These are phyloP conservation scores for Fabriciana adippe DNA, from an alignment of 2,888 invertebrate genomes.

Conservation along the genomic window DNA sequence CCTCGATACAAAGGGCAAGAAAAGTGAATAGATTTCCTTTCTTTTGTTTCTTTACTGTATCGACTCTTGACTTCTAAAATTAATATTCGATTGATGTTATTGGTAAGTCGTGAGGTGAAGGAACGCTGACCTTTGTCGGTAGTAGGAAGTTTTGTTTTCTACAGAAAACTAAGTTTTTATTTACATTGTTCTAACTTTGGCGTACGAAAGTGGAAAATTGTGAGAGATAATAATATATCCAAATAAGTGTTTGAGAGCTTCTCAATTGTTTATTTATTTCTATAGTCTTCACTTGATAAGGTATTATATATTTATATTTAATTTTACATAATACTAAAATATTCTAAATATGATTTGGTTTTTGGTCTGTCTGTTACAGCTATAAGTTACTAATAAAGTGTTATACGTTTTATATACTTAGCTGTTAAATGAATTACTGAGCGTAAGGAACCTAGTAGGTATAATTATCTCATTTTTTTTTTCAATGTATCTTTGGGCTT, in stretches of 20 bases:
- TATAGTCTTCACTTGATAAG: background rate
- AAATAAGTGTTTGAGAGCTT: slow-evolving; percentile 4
- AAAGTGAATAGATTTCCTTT: slow-evolving; percentile 49
- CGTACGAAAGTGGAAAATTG: background rate
- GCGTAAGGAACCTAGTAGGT: too few species aligned
- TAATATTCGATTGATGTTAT: slow-evolving; percentile 63
- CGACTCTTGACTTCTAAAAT: slow-evolving; percentile 54
- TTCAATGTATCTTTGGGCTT: too few species aligned
- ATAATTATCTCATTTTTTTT: too few species aligned
- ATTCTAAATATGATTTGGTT: too few species aligned
- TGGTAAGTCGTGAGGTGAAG: slow-evolving; percentile 36
- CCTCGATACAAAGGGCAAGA: slow-evolving; percentile 53
- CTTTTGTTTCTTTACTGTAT: slow-evolving; percentile 63
- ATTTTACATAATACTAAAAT: too few species aligned
- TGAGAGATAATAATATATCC: background rate
- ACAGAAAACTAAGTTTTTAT: slow-evolving; percentile 14
- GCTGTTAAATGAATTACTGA: too few species aligned
- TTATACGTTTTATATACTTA: too few species aligned
- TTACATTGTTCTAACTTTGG: slow-evolving; percentile 6
- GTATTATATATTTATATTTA: background rate
- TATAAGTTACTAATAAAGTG: too few species aligned
- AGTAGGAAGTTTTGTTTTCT: slow-evolving; percentile 6
- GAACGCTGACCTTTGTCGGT: slow-evolving; percentile 28
- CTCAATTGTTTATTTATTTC: slow-evolving; percentile 11
- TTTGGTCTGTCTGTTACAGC: too few species aligned